Evolutionary conservation across 2,113 vertebrate species (phyloP), one percentile per base, ranked within the genome.

Genomic region (Xenopus tropicalis): DNA sequence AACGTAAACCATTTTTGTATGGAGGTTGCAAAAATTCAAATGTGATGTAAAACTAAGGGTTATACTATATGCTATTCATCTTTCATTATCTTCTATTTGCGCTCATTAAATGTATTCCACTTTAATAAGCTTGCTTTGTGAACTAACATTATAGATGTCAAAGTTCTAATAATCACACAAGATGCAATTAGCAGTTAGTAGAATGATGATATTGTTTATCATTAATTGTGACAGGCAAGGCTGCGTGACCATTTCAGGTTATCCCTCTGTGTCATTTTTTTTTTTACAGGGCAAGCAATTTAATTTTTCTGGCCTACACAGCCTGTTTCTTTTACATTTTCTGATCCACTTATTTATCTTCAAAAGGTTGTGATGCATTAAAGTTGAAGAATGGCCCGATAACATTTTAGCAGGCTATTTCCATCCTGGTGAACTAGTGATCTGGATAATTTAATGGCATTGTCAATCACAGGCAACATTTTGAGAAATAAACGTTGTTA

Each of bases 91-190:
- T 16, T 22, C 23, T 57, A 66, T 46, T 57, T 57, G 4, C 21
- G 43, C 25, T 29, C 63, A 66, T 66, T 57, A 72, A 65, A 44
- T 65, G n/a, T 66, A 22, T 58, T 29, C 23, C 51, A 24, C 16
- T n/a, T 24, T 66, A 62, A 73, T 73, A 58, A 66, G 63, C 52
- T 6, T 42, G 14, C 14, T 58, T 37, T 29, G 63, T 61, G n/a
- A 37, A 21, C 10, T 44, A n/a, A 59, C 24, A 67, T 74, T 59
- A n/a, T 67, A 14, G 42, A 64, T 67, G 64, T 67, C 72, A 74
- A 57, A 56, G 37, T 67, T 66, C 64, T 66, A 66, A 74, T 67
- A 61, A 74, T 74, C 67, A 74, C 43, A 66, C 64, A 66, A 61
- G 72, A 74, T 48, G 22, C 64, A 74, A 67, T 61, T 74, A 67